Evolutionary conservation across 2,113 vertebrate species (phyloP).

Genomic region (Microcebus griseorufus): DNA sequence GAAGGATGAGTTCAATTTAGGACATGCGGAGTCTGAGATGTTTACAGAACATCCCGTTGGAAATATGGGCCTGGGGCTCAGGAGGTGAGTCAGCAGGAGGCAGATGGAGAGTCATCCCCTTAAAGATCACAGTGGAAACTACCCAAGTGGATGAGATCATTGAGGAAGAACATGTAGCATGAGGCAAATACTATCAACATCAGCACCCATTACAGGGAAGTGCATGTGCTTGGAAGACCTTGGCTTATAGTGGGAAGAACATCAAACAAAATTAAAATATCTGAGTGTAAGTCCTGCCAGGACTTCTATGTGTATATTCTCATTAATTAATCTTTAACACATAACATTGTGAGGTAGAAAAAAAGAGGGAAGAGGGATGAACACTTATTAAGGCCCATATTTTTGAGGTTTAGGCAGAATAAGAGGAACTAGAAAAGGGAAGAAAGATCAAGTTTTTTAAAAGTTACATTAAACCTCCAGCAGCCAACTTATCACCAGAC

Average conservation of each 20-base stretch:
- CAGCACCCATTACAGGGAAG: not conserved
- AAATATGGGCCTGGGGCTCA: slow-evolving; percentile 17
- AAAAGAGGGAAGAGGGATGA: not conserved
- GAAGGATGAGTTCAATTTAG: not conserved
- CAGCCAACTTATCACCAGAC: not conserved
- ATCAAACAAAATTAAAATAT: not conserved
- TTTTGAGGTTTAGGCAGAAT: slow-evolving; percentile 2
- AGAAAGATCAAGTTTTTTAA: slow-evolving; percentile 11
- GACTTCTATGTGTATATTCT: not conserved
- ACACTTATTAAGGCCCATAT: not conserved
- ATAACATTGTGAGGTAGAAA: not conserved
- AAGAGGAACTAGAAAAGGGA: slow-evolving; percentile 39
- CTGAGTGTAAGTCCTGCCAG: not conserved
- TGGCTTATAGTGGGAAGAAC: not conserved
- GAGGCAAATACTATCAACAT: not conserved
- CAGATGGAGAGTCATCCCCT: not conserved
- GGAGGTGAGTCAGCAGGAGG: slow-evolving; percentile 23
- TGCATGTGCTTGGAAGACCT: not conserved
- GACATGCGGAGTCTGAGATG: not conserved
- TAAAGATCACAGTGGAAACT: slow-evolving; percentile 19
- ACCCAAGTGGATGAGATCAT: not conserved
- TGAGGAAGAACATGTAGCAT: not conserved
- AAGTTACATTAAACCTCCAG: slow-evolving; percentile 1
- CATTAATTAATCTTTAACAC: not conserved
- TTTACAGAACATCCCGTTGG: not conserved